These are phyloP conservation scores for Corythornis madagascariensis DNA, from an alignment of 2,113 vertebrate genomes.

Conservation along the genomic window DNA sequence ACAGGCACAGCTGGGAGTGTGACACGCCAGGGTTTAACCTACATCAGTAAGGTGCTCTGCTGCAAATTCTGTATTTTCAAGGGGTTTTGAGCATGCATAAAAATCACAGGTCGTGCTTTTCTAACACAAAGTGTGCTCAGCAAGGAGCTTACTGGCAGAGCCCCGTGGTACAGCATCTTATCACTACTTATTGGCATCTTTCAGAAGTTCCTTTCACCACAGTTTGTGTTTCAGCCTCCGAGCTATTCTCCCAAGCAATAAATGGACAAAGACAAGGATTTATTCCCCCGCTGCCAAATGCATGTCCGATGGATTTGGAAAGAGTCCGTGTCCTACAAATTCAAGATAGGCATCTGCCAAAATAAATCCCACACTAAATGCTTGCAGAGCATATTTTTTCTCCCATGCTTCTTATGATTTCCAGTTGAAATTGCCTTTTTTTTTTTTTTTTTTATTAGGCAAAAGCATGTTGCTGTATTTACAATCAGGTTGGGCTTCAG, in stretches of 20 bases:
- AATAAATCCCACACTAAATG: not conserved
- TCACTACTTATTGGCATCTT: not conserved
- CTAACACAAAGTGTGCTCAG: not conserved
- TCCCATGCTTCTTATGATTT: not conserved
- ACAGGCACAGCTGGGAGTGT: not conserved
- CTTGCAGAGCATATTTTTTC: not conserved
- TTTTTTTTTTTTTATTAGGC: not conserved
- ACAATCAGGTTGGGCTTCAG: not conserved
- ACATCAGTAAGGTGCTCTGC: not conserved
- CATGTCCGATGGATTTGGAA: slow-evolving; percentile 12
- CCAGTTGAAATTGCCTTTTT: not conserved
- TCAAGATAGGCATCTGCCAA: slow-evolving; percentile 1
- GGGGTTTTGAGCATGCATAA: not conserved
- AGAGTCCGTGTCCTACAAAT: not conserved
- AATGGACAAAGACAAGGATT: not conserved
- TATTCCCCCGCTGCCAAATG: not conserved
- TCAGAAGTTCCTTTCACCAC: not conserved
- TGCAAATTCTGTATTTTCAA: not conserved
- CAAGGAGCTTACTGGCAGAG: not conserved
- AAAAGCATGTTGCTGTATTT: not conserved
- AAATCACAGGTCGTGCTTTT: not conserved
- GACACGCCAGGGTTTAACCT: not conserved
- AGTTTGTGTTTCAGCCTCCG: not conserved
- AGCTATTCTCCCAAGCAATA: not conserved
- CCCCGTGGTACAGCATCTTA: not conserved